phyloP scores from a whole-genome alignment of 2,797 vertebrate genomes.

The Mus caroli region DNA sequence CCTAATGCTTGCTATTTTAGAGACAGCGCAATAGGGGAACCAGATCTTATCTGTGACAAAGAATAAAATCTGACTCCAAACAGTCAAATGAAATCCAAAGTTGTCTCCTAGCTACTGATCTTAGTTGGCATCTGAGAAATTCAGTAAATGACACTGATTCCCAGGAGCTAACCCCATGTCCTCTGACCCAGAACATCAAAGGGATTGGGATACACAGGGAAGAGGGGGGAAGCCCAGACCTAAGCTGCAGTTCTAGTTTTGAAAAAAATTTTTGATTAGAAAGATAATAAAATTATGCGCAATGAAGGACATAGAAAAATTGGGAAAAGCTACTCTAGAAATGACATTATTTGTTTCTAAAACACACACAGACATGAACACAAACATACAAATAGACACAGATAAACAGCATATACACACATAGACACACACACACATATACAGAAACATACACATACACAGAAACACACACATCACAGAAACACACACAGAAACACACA shows the following conservation, averaged over 20 bases:
- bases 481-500: not conserved
- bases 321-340: not conserved
- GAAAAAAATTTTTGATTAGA: conserved; percentile 49
- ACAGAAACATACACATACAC: not conserved
- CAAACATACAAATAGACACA: not conserved
- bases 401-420: not conserved
- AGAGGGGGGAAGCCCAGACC: not conserved
- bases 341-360: conserved; percentile 49
- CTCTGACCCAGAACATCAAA: conserved; percentile 44
- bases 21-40: not conserved
- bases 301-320: conserved; percentile 31
- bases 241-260: conserved; percentile 8
- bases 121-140: conserved; percentile 70
- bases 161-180: not conserved
- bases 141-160: conserved; percentile 55
- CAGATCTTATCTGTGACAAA: conserved; percentile 65
- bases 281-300: conserved; percentile 52
- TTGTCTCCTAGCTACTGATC: conserved; percentile 68
- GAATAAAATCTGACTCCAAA: conserved; percentile 68
- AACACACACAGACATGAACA: not conserved
- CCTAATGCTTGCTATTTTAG: conserved; percentile 49
- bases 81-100: conserved; percentile 65
- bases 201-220: accelerated
- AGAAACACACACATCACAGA: not conserved
- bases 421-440: not conserved